A percentile compares a stretch with the other conserved stretches of the same genome.
These are phyloP conservation scores for Elgaria multicarinata DNA, from an alignment of 2,113 vertebrate genomes.

Conservation along the genomic window DNA sequence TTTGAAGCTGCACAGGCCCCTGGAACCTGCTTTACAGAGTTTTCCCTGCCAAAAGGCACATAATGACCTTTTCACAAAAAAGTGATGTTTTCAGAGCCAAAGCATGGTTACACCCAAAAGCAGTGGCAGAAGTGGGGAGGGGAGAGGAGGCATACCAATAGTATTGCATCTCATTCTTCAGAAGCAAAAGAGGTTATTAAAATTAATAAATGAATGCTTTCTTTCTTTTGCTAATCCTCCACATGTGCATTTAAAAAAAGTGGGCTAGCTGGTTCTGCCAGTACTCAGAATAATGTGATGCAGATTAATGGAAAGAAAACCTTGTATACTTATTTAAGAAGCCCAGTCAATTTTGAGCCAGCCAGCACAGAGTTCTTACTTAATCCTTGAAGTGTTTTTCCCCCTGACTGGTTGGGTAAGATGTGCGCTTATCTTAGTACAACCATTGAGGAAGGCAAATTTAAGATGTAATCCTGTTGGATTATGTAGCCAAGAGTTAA, in stretches of 20 bases:
- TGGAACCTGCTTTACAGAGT: constrained; percentile 21
- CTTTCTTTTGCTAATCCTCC: background rate
- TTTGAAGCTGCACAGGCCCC: constrained; percentile 1
- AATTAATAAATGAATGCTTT: constrained; percentile 13
- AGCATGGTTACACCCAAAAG: constrained; percentile 2
- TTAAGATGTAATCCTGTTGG: background rate
- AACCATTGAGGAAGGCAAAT: background rate
- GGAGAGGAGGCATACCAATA: background rate
- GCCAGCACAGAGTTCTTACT: background rate
- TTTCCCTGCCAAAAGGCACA: background rate
- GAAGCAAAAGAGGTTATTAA: constrained; percentile 8
- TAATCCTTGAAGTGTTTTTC: background rate
- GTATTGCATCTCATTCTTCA: background rate
- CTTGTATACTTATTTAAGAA: background rate
- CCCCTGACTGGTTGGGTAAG: background rate
- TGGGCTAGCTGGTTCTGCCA: background rate
- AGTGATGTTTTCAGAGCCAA: constrained; percentile 5
- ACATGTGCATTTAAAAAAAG: background rate
- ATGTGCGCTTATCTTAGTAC: background rate
- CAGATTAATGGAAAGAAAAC: constrained; percentile 11
- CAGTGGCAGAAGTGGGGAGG: background rate
- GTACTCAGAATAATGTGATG: rapidly evolving
- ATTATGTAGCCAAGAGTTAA: background rate
- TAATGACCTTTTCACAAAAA: constrained; percentile 18
- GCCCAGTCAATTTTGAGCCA: background rate